Conservation (phyloP, 2,113 vertebrate genomes). For the Cavia porcellus region DNA sequence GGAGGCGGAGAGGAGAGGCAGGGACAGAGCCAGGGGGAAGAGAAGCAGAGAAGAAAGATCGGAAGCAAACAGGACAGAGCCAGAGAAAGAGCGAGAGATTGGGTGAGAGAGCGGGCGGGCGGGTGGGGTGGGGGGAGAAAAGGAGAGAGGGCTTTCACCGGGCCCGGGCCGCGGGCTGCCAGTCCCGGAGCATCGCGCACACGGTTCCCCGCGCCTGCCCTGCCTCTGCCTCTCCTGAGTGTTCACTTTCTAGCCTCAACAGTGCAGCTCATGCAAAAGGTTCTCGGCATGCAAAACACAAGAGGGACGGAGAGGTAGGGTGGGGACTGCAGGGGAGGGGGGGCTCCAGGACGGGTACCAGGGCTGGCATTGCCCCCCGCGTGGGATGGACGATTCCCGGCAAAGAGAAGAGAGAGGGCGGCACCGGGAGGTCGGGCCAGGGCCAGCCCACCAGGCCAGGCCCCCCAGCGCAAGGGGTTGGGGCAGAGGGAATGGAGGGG, state of each 20-base stretch:
- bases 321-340: conserved; percentile 72
- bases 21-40: background rate
- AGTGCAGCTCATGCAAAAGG: conserved; percentile 99
- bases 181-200: conserved; percentile 89
- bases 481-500: conserved; percentile 87
- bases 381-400: conserved; percentile 78
- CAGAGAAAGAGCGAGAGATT: background rate
- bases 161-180: conserved; percentile 74
- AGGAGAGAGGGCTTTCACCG: conserved; percentile 87
- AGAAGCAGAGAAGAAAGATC: background rate
- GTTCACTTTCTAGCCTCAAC: conserved; percentile 94
- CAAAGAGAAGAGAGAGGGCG: conserved; percentile 89
- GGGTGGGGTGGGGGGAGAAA: conserved; percentile 85
- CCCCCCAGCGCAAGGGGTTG: conserved; percentile 77
- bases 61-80: background rate
- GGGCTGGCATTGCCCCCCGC: conserved; percentile 70
- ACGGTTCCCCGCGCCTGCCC: conserved; percentile 90
- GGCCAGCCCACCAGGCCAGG: conserved; percentile 75
- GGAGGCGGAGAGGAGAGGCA: background rate
- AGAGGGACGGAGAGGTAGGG: conserved; percentile 81
- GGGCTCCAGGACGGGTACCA: conserved; percentile 75
- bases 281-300: conserved; percentile 98
- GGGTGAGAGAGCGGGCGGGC: conserved; percentile 11
- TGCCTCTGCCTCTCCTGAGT: conserved; percentile 88
- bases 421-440: conserved; percentile 64